Percentiles rank a stretch among this genome's conserved stretches.
phyloP scores from a whole-genome alignment of 2,888 invertebrate genomes.

The Balanococcus diminutus region DNA sequence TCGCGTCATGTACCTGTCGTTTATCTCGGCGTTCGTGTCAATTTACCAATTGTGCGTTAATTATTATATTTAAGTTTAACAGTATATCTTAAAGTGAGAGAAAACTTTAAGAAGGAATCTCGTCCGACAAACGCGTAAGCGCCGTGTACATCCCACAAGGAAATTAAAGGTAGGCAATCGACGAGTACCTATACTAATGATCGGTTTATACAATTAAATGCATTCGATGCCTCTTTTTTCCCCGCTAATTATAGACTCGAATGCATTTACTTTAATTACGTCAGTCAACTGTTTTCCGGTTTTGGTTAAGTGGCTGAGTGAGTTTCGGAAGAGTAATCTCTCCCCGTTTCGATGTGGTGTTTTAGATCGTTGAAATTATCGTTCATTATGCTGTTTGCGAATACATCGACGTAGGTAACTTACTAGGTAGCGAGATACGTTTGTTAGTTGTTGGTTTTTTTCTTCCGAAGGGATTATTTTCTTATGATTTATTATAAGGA shows the following conservation, averaged over 20 bases:
- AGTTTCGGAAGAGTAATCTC: slow-evolving; percentile 16
- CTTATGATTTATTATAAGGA: no score
- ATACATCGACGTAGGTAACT: not conserved
- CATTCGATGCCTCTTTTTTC: slow-evolving; percentile 33
- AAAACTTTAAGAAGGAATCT: slow-evolving; percentile 6
- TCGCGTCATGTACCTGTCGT: not conserved
- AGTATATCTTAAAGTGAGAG: slow-evolving; percentile 17
- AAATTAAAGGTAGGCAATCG: slow-evolving; percentile 35
- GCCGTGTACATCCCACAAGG: slow-evolving; percentile 25
- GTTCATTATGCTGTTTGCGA: not conserved
- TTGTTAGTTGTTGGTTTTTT: not conserved
- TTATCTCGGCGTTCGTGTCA: slow-evolving; percentile 8
- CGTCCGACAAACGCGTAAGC: not conserved
- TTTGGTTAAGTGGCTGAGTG: slow-evolving; percentile 30
- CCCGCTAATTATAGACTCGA: slow-evolving; percentile 35
- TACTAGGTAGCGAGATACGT: no score
- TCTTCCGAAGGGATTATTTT: not conserved
- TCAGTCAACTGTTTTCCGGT: slow-evolving; percentile 19
- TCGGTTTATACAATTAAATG: slow-evolving; percentile 39
- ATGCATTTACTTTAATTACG: slow-evolving; percentile 36
- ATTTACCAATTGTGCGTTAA: slow-evolving; percentile 16
- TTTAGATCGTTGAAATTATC: not conserved
- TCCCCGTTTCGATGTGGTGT: not conserved
- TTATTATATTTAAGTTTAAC: slow-evolving; percentile 37
- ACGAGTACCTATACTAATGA: slow-evolving; percentile 28